Evolutionary conservation across 2,113 vertebrate genomes (phyloP), one percentile per base, ranked within the genome.

Genomic region (Pyrgilauda ruficollis): DNA sequence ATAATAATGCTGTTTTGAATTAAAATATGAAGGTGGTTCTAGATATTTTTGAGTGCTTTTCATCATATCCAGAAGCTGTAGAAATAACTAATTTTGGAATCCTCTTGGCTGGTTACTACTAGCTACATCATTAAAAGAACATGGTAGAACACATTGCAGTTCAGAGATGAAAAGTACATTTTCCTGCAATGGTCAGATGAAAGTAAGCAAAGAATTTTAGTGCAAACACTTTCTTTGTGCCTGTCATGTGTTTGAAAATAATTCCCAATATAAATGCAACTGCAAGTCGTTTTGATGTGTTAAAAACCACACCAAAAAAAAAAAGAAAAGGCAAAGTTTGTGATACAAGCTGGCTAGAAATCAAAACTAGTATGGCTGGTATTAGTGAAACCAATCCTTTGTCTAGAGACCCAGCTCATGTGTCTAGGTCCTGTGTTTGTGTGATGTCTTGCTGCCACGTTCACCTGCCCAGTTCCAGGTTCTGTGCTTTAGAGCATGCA

Each of bases 391-490:
- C 30, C 22, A 43, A 3, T 53, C 43, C 23, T 89, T 61, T 53
- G 47, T 73, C 9, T 33, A 16, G 39, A 52, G 33, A 56, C 7
- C 11, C 26, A 44, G 3, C 26, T 77, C 15, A 2, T 7, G 9
- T 73, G 17, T 58, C 27, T 58, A 1, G 68, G 67, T 20, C 0
- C 0, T 35, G 28, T 62, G 39, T 89, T 75, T 23, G 15, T 27
- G 44, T 41, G 27, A 21, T 35, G 35, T 37, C 31, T 58, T 84
- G 22, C 43, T 44, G 50, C 21, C 12, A 3, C 0, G 0, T 70
- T 62, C 39, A 35, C 31, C 22, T 70, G 41, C 43, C 27, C 4
- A 4, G 13, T 43, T 31, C 27, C n/a, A 22, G 55, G 24, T 35
- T 66, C 69, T 59, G 70, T 2, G 3, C 44, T 66, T 18, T 8